Percentiles rank a stretch among this genome's conserved stretches.
phyloP scores from a whole-genome alignment of 2,113 vertebrate species.

The Marmota monax region DNA sequence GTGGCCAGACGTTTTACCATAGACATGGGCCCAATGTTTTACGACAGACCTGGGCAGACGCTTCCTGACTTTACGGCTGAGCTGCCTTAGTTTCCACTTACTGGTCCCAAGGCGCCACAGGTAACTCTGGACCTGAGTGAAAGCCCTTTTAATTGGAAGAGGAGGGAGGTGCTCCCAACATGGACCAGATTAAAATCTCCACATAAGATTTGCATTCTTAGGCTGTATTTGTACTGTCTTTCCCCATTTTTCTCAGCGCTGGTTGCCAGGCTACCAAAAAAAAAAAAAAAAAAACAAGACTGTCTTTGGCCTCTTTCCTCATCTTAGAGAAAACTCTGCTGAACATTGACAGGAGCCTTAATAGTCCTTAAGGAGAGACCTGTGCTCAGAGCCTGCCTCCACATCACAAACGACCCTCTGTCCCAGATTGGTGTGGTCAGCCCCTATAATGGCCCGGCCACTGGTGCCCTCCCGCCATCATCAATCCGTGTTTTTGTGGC shows the following conservation, averaged over 20 bases:
- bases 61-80: background rate
- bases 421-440: background rate
- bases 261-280: background rate
- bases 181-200: background rate
- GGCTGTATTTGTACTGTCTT: background rate
- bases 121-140: background rate
- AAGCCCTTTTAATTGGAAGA: background rate
- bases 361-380: background rate
- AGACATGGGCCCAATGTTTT: background rate
- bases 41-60: background rate
- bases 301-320: background rate
- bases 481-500: background rate
- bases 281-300: background rate
- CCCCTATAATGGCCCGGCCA: background rate
- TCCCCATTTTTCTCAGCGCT: background rate
- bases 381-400: background rate
- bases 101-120: background rate
- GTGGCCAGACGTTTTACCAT: background rate
- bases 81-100: background rate
- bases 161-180: rapidly evolving
- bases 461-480: background rate
- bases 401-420: background rate
- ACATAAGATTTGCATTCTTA: background rate
- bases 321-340: background rate
- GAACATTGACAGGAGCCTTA: background rate